Percentiles rank a stretch among this genome's conserved stretches.
phyloP scores from a whole-genome alignment of 2,113 vertebrate species.

The Xiphophorus couchianus region DNA sequence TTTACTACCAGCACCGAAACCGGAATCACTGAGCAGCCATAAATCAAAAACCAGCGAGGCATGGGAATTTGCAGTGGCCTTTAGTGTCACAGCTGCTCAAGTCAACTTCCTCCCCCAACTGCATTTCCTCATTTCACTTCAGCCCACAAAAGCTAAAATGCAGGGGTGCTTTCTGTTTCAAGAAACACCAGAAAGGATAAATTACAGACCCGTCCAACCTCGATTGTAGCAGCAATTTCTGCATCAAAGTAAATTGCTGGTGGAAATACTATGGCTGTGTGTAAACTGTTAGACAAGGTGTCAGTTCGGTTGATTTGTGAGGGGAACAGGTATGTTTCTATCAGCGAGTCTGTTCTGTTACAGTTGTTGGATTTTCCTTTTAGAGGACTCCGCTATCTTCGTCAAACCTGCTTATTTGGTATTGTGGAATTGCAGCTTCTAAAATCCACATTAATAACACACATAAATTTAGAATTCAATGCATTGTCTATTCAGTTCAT shows the following conservation, averaged over 20 bases:
- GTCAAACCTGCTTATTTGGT: background rate
- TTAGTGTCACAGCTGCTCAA: slow-evolving; percentile 71
- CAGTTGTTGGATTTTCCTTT: background rate
- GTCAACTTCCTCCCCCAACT: slow-evolving; percentile 67
- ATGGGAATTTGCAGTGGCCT: slow-evolving; percentile 70
- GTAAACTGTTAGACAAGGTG: background rate
- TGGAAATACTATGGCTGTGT: background rate
- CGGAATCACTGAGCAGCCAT: slow-evolving; percentile 66
- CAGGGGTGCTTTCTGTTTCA: slow-evolving; percentile 32
- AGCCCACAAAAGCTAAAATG: slow-evolving; percentile 52
- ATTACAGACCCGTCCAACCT: slow-evolving; percentile 42
- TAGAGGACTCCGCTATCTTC: background rate
- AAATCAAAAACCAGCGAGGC: slow-evolving; percentile 73
- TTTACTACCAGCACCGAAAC: slow-evolving; percentile 37
- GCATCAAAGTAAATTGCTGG: slow-evolving; percentile 2
- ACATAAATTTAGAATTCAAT: background rate
- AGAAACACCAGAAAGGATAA: slow-evolving; percentile 24
- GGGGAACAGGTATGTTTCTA: background rate
- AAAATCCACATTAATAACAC: background rate
- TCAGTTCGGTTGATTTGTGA: background rate
- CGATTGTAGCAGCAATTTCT: slow-evolving; percentile 10
- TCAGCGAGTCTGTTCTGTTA: background rate
- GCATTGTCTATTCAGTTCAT: background rate
- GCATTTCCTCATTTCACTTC: slow-evolving; percentile 72
- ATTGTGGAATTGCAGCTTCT: background rate